Base-by-base conservation (phyloP, 2,888 invertebrate genomes). In the Parapristionchus giblindavisi region DNA sequence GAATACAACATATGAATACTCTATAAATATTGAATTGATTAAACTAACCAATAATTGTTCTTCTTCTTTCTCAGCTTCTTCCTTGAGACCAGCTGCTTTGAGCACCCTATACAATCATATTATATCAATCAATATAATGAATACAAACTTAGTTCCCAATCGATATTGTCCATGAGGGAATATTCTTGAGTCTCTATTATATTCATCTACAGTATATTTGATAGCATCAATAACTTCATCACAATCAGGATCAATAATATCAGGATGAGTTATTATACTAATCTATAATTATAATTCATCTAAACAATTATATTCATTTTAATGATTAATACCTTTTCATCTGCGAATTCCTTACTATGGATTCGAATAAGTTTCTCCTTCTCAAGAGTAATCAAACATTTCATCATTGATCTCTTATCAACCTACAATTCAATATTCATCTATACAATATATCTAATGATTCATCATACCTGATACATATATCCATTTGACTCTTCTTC, bases 371-470 rank as follows among this genome's bases (percentile, higher is more conserved):
- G 70, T 4, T 75, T 63, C 65, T 80, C 78, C 34, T 60, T 75
- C 63, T 81, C 76, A 8, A 86, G 75, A 17, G 85, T 83, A 21
- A 80, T 60, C 27, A 86, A 70, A 63, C 84, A 83, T 76, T 87
- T 87, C 66, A 81, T 60, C 24, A 83, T 71, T 2, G 85, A 84
- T 74, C 85, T 87, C 74, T 85, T 85, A 77, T 87, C 87, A 34
- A 87, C 84, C 85, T 85, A 56, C 75, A 83, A 76, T n/a, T 14
- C 24, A 54, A n/a, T n/a, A n/a, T n/a, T n/a, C n/a, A n/a, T n/a
- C n/a, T 38, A 63, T 65, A 11, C 29, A 73, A 76, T 66, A 77
- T 77, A 70, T 3, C 68, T 29, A n/a, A 21, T 24, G 21, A n/a
- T n/a, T n/a, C n/a, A n/a, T n/a, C 56, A 29, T 56, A 81, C 85